These are phyloP conservation scores for Goniozus legneri DNA, from an alignment of 1,140 invertebrate genomes.

Conservation along the genomic window DNA sequence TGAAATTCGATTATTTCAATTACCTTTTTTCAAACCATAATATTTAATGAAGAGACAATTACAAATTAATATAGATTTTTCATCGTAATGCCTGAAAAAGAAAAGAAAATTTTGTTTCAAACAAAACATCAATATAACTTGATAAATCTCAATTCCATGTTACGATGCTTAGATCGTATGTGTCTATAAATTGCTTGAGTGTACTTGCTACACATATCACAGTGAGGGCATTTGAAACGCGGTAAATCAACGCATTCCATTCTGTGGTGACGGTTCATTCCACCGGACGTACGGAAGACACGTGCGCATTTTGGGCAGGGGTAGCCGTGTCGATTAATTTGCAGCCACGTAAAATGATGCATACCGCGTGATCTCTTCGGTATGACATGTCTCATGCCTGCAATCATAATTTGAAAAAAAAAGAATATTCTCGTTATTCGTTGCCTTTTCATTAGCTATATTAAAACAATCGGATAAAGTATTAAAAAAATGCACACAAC, in stretches of 20 bases:
- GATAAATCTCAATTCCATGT: slow-evolving; percentile 28
- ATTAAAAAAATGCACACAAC: no score
- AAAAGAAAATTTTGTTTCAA: background rate
- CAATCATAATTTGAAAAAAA: no score
- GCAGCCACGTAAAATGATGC: no score
- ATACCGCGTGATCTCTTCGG: no score
- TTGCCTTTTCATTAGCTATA: no score
- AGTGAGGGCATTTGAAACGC: slow-evolving; percentile 34
- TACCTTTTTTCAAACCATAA: no score
- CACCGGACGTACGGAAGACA: slow-evolving; percentile 25
- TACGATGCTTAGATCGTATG: slow-evolving; percentile 26
- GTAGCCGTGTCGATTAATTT: slow-evolving; percentile 22
- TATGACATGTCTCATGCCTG: no score
- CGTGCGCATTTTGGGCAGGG: slow-evolving; percentile 27
- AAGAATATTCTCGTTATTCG: no score
- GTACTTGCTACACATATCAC: slow-evolving; percentile 36
- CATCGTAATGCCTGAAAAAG: background rate
- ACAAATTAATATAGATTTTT: slow-evolving; percentile 13
- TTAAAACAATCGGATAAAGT: no score
- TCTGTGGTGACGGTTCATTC: slow-evolving; percentile 31
- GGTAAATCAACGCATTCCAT: slow-evolving; percentile 34
- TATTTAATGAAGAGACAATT: slow-evolving; percentile 1
- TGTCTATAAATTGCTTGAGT: slow-evolving; percentile 35
- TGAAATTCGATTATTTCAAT: no score
- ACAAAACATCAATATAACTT: slow-evolving; percentile 33